These are phyloP conservation scores for Zhuqinia jingwanae DNA, from an alignment of 2,888 invertebrate species.

Conservation along the genomic window DNA sequence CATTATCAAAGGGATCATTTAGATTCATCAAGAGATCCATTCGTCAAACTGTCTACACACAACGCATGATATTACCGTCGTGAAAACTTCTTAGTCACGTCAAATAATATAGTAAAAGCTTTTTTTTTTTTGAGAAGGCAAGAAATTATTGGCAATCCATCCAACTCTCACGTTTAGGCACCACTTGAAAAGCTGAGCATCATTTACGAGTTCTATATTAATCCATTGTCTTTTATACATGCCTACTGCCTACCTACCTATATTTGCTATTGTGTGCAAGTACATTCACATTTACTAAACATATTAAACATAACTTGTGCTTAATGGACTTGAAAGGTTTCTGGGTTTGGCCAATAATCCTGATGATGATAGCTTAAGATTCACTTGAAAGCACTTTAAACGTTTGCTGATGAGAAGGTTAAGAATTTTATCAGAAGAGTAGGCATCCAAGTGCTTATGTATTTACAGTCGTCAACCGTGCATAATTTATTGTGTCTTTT, in stretches of 20 bases:
- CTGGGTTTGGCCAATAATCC: conserved; percentile 56
- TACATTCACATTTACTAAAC: background rate
- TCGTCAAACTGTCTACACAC: conserved; percentile 54
- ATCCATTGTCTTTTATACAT: too few relatives aligned
- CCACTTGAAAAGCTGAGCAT: background rate
- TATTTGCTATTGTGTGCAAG: too few relatives aligned
- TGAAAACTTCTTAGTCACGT: conserved; percentile 59
- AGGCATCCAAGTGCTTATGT: conserved; percentile 20
- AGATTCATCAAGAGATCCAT: conserved; percentile 54
- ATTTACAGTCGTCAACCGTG: too few relatives aligned
- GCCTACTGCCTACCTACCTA: too few relatives aligned
- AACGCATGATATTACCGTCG: conserved; percentile 48
- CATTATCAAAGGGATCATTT: conserved; percentile 48
- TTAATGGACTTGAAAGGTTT: conserved; percentile 63
- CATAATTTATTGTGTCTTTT: conserved; percentile 63
- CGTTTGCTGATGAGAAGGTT: conserved; percentile 52
- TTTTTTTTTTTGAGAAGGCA: background rate
- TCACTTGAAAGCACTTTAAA: conserved; percentile 52
- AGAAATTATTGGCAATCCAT: conserved; percentile 23
- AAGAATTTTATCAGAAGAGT: conserved; percentile 52
- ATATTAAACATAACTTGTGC: conserved; percentile 39
- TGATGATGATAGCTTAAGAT: conserved; percentile 47
- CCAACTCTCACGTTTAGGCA: background rate
- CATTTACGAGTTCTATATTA: background rate
- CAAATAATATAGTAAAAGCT: background rate